Base-by-base conservation (phyloP, 92 coral and sea anemone species). In the Meandrina meandrites region DNA sequence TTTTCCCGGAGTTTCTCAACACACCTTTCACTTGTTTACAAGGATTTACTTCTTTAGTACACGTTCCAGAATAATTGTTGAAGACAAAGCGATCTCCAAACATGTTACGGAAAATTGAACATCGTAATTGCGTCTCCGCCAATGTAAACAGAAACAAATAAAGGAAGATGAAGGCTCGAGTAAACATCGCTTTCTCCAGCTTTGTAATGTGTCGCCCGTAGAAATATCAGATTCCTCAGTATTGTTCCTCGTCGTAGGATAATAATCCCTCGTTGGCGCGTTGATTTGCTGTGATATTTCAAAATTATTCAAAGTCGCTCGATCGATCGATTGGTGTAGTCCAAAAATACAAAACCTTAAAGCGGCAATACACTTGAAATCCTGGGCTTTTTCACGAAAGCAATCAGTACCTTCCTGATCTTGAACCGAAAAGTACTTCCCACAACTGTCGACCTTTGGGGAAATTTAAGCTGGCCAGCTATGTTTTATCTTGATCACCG, bases 1-100 rank as follows among this genome's bases (percentile, higher is more conserved):
- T 36, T 17, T 24, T 32, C 48, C 9, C 18, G 22, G 83, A 58
- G 35, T n/a, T 0, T 45, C 0, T 45, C 82, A 62, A 77, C 17
- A 3, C 30, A 35, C 82, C 76, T 17, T 50, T 19, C 0, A 85
- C 51, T 47, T 36, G 79, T 28, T 62, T 57, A 66, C 88, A 85
- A 3, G 88, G 88, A 50, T 76, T 77, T 24, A 5, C 35, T 45
- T 18, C 17, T 5, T 34, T 3, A 21, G 12, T 66, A 51, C 88
- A 85, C 24, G 83, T 19, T 85, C 82, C 76, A 21, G 54, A 9
- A 62, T 76, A 76, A 45, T 78, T 37, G 50, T 12, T 12, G 31
- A 66, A 76, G 18, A 19, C 24, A 76, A 85, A 62, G 0, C 66
- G 82, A 85, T 85, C 88, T 22, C 88, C 82, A 8, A 1, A 1